phyloP scores from a whole-genome alignment of 1,140 invertebrate genomes.

The Triops cancriformis region DNA sequence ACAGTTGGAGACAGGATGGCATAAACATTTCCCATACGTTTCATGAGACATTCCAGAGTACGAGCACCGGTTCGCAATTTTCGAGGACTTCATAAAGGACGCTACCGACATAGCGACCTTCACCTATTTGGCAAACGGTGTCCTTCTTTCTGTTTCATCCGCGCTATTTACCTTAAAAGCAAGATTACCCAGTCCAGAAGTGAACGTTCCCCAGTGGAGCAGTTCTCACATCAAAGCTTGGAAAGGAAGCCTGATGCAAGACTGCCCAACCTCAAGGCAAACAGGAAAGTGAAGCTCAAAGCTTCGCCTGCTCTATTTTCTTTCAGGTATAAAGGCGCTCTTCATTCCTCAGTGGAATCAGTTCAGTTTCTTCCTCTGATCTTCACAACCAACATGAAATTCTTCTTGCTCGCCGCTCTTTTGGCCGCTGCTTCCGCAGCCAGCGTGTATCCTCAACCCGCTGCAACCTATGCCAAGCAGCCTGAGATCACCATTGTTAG shows the following conservation, averaged over 20 bases:
- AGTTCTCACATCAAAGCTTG: not conserved
- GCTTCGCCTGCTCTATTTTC: not conserved
- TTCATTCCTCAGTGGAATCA: not conserved
- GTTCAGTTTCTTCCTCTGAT: not conserved
- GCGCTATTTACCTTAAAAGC: not conserved
- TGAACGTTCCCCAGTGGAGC: not conserved
- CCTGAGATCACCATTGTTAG: too few relatives aligned
- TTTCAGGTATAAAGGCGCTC: not conserved
- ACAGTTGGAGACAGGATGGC: too few relatives aligned
- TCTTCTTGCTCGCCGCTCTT: constrained; percentile 17
- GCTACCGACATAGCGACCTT: not conserved
- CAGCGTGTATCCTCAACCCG: too few relatives aligned
- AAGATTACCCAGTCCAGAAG: not conserved
- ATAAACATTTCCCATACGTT: too few relatives aligned
- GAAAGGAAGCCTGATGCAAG: not conserved
- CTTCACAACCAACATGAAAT: not conserved
- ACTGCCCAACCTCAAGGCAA: not conserved
- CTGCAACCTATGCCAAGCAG: too few relatives aligned
- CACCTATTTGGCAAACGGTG: not conserved
- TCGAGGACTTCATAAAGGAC: too few relatives aligned
- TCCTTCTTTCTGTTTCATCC: not conserved
- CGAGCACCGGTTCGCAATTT: too few relatives aligned
- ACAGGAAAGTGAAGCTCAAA: not conserved
- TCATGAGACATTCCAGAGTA: too few relatives aligned
- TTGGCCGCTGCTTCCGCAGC: constrained; percentile 24